These are phyloP conservation scores for Xanthia togata DNA, from an alignment of 2,888 invertebrate genomes.

Conservation along the genomic window DNA sequence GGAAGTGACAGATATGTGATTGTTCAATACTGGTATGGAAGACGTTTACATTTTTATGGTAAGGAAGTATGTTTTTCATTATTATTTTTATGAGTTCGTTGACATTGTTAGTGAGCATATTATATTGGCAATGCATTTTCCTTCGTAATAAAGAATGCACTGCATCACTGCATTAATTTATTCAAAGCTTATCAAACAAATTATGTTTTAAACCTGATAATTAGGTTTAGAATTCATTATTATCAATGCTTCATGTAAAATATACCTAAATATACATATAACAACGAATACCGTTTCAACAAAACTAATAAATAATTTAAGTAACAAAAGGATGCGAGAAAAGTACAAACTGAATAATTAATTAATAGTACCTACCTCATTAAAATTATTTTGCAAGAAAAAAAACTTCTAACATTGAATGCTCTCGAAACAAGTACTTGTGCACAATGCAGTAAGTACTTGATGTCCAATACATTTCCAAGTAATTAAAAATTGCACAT, in stretches of 20 bases:
- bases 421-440: not conserved
- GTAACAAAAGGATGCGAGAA: too few relatives aligned
- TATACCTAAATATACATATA: not conserved
- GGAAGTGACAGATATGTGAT: conserved; percentile 83
- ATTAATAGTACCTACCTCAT: not conserved
- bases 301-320: not conserved
- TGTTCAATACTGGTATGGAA: conserved; percentile 76
- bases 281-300: not conserved
- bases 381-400: not conserved
- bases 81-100: conserved; percentile 70
- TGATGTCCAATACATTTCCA: conserved; percentile 30
- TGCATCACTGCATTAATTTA: not conserved
- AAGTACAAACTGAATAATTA: not conserved
- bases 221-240: not conserved
- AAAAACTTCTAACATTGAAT: not conserved
- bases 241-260: not conserved
- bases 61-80: conserved; percentile 75
- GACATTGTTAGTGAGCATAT: conserved; percentile 64
- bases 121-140: conserved; percentile 48
- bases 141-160: not conserved
- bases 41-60: conserved; percentile 83
- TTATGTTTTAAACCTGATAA: not conserved
- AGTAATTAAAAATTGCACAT: conserved; percentile 47
- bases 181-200: not conserved
- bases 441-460: conserved; percentile 4